Conservation (phyloP, 1,140 invertebrate species). For the Andrena cerasifolii region DNA sequence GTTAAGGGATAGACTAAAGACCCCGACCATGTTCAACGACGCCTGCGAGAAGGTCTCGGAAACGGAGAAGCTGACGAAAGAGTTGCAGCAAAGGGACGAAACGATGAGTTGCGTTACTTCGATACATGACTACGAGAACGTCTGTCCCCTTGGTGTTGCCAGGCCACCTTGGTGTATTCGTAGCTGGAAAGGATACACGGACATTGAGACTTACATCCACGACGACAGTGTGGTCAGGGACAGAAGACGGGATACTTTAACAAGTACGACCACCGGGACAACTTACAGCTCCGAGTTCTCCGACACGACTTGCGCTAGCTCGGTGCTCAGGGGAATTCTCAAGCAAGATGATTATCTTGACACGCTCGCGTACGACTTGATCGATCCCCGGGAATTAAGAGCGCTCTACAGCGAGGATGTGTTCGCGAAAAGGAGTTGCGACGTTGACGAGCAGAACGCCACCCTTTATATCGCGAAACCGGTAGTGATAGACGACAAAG, state of each 20-base stretch:
- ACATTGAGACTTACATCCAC: conserved; percentile 86
- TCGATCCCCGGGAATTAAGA: conserved; percentile 69
- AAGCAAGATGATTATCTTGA: conserved; percentile 84
- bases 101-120: conserved; percentile 85
- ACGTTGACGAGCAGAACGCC: conserved; percentile 73
- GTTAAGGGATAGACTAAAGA: conserved; percentile 57
- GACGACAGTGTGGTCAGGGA: conserved; percentile 85
- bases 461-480: conserved; percentile 83
- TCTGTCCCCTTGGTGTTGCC: conserved; percentile 86
- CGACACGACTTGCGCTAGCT: conserved; percentile 78
- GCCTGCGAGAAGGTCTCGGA: conserved; percentile 37
- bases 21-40: conserved; percentile 57
- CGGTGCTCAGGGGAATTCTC: conserved; percentile 73
- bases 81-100: conserved; percentile 73
- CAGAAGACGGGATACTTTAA: conserved; percentile 83
- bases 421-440: conserved; percentile 32
- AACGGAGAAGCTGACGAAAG: conserved; percentile 55
- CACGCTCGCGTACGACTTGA: conserved; percentile 81
- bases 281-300: conserved; percentile 76
- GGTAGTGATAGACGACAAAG: conserved; percentile 83
- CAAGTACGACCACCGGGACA: conserved; percentile 77
- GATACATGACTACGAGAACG: conserved; percentile 87
- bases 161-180: conserved; percentile 86
- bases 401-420: conserved; percentile 39
- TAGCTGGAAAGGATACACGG: conserved; percentile 86